Percentiles rank a stretch among this genome's conserved stretches.
phyloP scores from a whole-genome alignment of 2,888 invertebrate species.

The Hyppa rectilinea region DNA sequence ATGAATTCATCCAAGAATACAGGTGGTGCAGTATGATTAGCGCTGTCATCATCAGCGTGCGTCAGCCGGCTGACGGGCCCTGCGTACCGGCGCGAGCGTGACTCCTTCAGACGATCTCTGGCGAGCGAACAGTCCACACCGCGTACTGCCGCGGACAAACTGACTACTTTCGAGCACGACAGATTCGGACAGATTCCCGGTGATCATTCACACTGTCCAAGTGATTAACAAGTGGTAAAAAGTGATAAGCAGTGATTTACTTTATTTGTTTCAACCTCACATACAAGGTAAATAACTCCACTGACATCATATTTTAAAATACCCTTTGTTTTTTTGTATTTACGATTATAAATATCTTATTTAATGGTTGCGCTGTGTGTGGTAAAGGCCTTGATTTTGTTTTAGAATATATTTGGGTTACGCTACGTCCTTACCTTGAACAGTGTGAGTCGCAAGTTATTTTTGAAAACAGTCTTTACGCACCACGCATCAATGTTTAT shows the following conservation, averaged over 20 bases:
- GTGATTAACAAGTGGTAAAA: conserved; percentile 65
- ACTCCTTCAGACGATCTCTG: conserved; percentile 68
- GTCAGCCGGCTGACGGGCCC: conserved; percentile 64
- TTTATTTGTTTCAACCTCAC: conserved; percentile 42
- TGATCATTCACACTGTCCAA: conserved; percentile 47
- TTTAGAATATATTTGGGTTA: conserved; percentile 84
- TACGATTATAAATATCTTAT: conserved; percentile 43
- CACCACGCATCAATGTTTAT: conserved; percentile 71
- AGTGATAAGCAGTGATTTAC: conserved; percentile 63
- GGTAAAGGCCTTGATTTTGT: conserved; percentile 83
- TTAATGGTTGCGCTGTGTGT: conserved; percentile 50
- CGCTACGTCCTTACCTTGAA: conserved; percentile 88
- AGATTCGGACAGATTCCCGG: conserved; percentile 42
- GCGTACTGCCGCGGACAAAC: conserved; percentile 59
- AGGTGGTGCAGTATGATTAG: conserved; percentile 59
- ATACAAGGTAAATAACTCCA: conserved; percentile 56
- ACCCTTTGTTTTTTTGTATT: conserved; percentile 26
- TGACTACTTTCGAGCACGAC: conserved; percentile 53
- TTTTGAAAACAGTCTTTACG: conserved; percentile 81
- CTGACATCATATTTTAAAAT: conserved; percentile 40
- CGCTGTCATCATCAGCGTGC: conserved; percentile 68
- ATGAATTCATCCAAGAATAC: conserved; percentile 32
- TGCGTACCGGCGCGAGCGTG: conserved; percentile 50
- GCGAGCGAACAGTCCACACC: conserved; percentile 68
- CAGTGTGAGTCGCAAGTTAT: conserved; percentile 84